Conservation (phyloP, 2,888 invertebrate species). For the Polylopha cassiicola region DNA sequence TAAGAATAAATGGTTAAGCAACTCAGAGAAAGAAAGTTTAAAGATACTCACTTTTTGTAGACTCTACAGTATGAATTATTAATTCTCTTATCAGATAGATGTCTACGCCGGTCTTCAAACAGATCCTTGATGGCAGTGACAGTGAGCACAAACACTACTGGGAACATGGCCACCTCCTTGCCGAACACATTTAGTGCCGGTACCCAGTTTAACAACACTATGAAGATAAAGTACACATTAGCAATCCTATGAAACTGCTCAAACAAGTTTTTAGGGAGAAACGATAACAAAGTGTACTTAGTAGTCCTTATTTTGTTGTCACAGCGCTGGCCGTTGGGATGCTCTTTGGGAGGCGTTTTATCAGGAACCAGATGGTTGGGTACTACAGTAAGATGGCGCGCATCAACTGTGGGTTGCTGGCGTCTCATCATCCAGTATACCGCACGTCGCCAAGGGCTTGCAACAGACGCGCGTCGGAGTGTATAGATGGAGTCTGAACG, state of each 20-base stretch:
- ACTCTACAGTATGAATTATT: constrained; percentile 95
- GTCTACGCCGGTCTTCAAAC: constrained; percentile 93
- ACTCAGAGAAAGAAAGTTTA: too few relatives aligned
- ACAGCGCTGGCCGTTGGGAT: constrained; percentile 89
- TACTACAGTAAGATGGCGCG: constrained; percentile 83
- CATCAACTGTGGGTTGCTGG: constrained; percentile 80
- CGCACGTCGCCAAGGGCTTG: constrained; percentile 84
- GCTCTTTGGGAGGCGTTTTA: constrained; percentile 86
- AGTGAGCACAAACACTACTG: constrained; percentile 94
- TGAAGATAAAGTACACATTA: constrained; percentile 98
- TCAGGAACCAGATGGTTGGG: constrained; percentile 92
- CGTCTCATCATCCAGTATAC: constrained; percentile 79
- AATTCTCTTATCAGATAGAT: constrained; percentile 93
- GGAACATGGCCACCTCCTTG: constrained; percentile 96
- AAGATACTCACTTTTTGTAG: constrained; percentile 85
- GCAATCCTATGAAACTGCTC: constrained; percentile 99
- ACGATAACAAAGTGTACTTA: constrained; percentile 95
- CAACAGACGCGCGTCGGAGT: constrained; percentile 83
- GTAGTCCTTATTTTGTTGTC: constrained; percentile 94
- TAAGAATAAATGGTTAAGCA: too few relatives aligned
- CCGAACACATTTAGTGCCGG: constrained; percentile 96
- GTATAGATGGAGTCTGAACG: constrained; percentile 94
- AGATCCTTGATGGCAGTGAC: constrained; percentile 97
- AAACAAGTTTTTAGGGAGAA: constrained; percentile 95
- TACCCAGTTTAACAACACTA: constrained; percentile 97